Base-by-base conservation (phyloP, 2,888 invertebrate species). In the Cataglyphis livida region DNA sequence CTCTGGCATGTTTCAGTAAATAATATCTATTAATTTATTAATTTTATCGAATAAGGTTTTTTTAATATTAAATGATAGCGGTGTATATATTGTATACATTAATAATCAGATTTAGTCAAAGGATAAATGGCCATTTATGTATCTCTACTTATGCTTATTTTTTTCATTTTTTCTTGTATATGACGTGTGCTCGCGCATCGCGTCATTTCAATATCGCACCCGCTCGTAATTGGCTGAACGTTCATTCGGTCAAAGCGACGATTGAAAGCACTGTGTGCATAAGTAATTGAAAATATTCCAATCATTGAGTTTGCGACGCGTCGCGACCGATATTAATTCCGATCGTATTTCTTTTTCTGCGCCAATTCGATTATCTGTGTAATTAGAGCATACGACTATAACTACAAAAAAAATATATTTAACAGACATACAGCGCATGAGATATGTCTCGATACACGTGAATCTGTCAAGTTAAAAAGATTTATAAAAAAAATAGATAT, bases 231-330 rank as follows among this genome's bases (percentile, higher is more conserved):
- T 75, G 75, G 66, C 25, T 66, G 51, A 75, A 75, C 66, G 41
- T 75, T 75, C 75, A 65, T 65, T 75, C 75, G 51, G 75, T 75
- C 75, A 75, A 51, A 75, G 66, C 48, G 75, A 75, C 75, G 65
- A 75, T 75, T 66, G 75, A 65, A 75, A 75, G 66, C 21, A 38
- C 70, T 88, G 85, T 89, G 51, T 88, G 87, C 85, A 87, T 87
- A 86, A 83, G 88, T 91, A 88, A 91, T 91, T 90, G 90, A 89
- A 90, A 88, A 90, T 88, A 87, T 89, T 87, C 81, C 71, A 83
- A 85, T 85, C 73, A 73, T 76, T 51, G 51, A 25, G 35, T 35
- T 48, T 48, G 25, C 66, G 81, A 65, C 78, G 68, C 84, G 84
- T 84, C 84, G 48, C 48, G 68, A 75, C 62, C 71, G 62, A 51